A percentile compares a stretch with the other conserved stretches of the same genome.
Evolutionary conservation across 2,888 invertebrate species (phyloP).

Genomic region (Pterostichus niger): DNA sequence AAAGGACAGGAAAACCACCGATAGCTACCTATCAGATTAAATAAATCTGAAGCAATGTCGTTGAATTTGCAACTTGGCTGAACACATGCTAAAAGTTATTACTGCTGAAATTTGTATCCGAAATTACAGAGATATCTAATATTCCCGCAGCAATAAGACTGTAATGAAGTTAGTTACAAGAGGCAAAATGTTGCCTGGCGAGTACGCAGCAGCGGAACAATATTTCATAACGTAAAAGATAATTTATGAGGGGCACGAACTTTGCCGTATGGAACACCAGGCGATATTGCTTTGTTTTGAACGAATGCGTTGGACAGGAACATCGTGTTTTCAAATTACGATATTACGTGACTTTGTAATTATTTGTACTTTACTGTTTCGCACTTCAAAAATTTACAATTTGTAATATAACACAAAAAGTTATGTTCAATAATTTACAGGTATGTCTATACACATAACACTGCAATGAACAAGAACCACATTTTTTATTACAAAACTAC

Average conservation of each 20-base stretch:
- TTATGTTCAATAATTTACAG: too few species aligned
- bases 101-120: slow-evolving; percentile 54
- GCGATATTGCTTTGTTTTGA: slow-evolving; percentile 43
- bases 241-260: slow-evolving; percentile 54
- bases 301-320: slow-evolving; percentile 28
- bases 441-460: too few species aligned
- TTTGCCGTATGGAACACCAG: slow-evolving; percentile 22
- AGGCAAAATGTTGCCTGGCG: slow-evolving; percentile 17
- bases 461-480: too few species aligned
- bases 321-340: slow-evolving; percentile 32
- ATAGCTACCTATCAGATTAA: slow-evolving; percentile 14
- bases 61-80: slow-evolving; percentile 50
- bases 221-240: slow-evolving; percentile 57
- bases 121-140: slow-evolving; percentile 57
- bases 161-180: slow-evolving; percentile 59
- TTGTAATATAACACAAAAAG: too few species aligned
- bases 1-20: background rate
- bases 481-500: too few species aligned
- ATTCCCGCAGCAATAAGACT: slow-evolving; percentile 57
- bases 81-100: slow-evolving; percentile 50
- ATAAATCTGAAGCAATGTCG: slow-evolving; percentile 44
- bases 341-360: slow-evolving; percentile 34
- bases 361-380: slow-evolving; percentile 19
- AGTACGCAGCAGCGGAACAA: slow-evolving; percentile 29
- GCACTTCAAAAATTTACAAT: slow-evolving; percentile 11